Conservation (phyloP, 2,888 invertebrate species). For the Macrophya annulata region DNA sequence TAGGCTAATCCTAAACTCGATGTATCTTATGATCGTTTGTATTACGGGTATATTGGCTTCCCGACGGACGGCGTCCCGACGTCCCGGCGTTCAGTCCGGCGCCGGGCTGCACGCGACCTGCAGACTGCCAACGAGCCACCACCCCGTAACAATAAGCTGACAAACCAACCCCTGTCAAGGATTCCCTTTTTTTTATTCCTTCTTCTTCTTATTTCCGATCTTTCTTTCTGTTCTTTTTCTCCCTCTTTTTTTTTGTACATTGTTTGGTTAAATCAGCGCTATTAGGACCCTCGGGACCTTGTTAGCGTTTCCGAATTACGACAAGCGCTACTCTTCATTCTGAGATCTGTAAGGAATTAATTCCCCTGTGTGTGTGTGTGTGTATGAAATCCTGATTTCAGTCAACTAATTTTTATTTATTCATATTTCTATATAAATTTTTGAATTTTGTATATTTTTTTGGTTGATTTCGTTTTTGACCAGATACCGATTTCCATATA, state of each 20-base stretch:
- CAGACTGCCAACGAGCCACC: not conserved
- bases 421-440: not conserved
- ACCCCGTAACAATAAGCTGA: slow-evolving; percentile 18
- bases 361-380: not conserved
- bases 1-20: not conserved
- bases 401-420: not conserved
- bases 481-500: too few species aligned
- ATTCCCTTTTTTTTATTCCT: not conserved
- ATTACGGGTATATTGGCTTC: not conserved
- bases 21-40: not conserved
- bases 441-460: too few species aligned
- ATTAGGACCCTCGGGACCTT: slow-evolving; percentile 36
- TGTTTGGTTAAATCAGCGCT: slow-evolving; percentile 6
- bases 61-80: slow-evolving; percentile 35
- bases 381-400: not conserved
- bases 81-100: not conserved
- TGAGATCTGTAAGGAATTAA: not conserved
- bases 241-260: not conserved
- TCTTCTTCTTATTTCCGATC: not conserved
- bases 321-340: too few species aligned
- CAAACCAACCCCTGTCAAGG: slow-evolving; percentile 1
- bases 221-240: not conserved
- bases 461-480: too few species aligned
- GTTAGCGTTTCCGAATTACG: slow-evolving; percentile 17
- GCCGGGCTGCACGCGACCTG: slow-evolving; percentile 10